These are phyloP conservation scores for Macquaria ambigua DNA, from an alignment of 2,113 vertebrate species.

Conservation along the genomic window DNA sequence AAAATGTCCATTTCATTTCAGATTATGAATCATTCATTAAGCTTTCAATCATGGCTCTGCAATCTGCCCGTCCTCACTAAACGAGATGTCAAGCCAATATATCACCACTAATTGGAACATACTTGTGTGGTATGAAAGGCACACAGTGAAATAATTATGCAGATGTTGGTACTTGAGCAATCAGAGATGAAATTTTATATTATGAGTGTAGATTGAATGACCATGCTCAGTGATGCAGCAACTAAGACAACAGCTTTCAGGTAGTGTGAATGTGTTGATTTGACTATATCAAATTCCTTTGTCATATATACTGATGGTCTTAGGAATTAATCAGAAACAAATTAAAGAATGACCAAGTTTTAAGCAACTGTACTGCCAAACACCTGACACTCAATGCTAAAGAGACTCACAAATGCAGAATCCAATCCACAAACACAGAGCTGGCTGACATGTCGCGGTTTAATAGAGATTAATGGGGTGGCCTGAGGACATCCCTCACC, in stretches of 20 bases:
- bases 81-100: slow-evolving; percentile 69
- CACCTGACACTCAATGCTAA: slow-evolving; percentile 1
- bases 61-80: slow-evolving; percentile 52
- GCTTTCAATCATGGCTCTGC: slow-evolving; percentile 63
- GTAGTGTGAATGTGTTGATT: background rate
- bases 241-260: slow-evolving; percentile 1
- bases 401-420: slow-evolving; percentile 15
- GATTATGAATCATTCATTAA: slow-evolving; percentile 70
- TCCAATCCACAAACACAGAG: slow-evolving; percentile 1
- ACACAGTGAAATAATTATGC: slow-evolving; percentile 52
- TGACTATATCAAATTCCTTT: background rate
- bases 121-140: slow-evolving; percentile 53
- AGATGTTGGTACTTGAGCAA: slow-evolving; percentile 60
- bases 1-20: slow-evolving; percentile 66
- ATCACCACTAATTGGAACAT: slow-evolving; percentile 69
- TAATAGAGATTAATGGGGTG: slow-evolving; percentile 76
- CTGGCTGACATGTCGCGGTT: slow-evolving; percentile 57
- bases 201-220: slow-evolving; percentile 27
- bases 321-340: slow-evolving; percentile 10
- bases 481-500: slow-evolving; percentile 68
- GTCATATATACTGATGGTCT: background rate
- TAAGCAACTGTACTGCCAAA: slow-evolving; percentile 22
- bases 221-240: background rate
- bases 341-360: background rate
- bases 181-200: slow-evolving; percentile 40